Conservation (phyloP, 2,113 vertebrate species). For the Hippolais icterina region DNA sequence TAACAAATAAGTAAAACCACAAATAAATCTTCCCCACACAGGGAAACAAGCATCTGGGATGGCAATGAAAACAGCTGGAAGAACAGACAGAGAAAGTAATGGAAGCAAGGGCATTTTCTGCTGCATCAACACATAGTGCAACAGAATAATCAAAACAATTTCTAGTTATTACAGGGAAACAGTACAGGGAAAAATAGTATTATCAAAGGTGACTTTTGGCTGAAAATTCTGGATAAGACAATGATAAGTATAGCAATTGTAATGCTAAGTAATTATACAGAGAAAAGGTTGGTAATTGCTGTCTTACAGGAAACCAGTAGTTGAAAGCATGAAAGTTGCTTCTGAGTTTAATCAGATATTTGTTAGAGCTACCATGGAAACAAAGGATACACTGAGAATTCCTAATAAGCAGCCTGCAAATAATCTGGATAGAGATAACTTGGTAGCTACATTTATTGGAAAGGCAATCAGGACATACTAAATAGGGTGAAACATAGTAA, state of each 20-base stretch:
- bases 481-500: conserved; percentile 14
- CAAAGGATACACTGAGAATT: conserved; percentile 28
- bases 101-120: not conserved
- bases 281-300: conserved; percentile 10
- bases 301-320: conserved; percentile 15
- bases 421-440: conserved; percentile 50
- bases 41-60: not conserved
- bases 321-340: conserved; percentile 24
- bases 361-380: conserved; percentile 52
- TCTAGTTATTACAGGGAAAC: not conserved
- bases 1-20: not conserved
- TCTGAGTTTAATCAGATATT: conserved; percentile 31
- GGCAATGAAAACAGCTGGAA: not conserved
- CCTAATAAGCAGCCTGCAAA: conserved; percentile 30
- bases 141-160: not conserved
- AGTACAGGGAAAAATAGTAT: not conserved
- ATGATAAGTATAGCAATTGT: not conserved
- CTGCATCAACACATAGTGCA: not conserved
- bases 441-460: conserved; percentile 37
- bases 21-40: not conserved
- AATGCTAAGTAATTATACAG: conserved; percentile 5
- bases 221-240: not conserved
- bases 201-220: not conserved
- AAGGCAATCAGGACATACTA: conserved; percentile 31
- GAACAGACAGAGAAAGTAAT: not conserved